Conservation (phyloP, 2,888 invertebrate genomes). For the Dusona sp. region DNA sequence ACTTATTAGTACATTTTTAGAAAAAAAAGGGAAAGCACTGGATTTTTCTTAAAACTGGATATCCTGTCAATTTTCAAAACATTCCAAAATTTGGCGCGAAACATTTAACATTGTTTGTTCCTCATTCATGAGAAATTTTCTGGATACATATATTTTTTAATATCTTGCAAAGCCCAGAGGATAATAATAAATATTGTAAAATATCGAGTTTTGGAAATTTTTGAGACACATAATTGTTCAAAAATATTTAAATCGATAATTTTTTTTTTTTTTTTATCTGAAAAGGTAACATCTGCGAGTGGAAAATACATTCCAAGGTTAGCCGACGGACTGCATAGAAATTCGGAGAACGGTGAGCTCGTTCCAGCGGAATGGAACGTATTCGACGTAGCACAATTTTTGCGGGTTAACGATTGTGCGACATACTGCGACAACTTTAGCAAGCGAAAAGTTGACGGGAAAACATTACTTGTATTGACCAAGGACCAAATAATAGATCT, state of each 20-base stretch:
- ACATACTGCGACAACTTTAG: constrained; percentile 87
- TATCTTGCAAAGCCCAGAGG: too few relatives aligned
- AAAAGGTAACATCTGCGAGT: constrained; percentile 85
- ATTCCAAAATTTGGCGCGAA: too few relatives aligned
- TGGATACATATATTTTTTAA: too few relatives aligned
- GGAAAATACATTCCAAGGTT: constrained; percentile 87
- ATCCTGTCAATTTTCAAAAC: too few relatives aligned
- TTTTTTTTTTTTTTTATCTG: constrained; percentile 13
- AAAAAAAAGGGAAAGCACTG: too few relatives aligned
- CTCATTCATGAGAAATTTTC: too few relatives aligned
- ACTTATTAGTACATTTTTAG: too few relatives aligned
- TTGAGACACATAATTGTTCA: not conserved
- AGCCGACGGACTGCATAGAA: constrained; percentile 85
- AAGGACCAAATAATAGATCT: constrained; percentile 96
- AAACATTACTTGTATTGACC: constrained; percentile 91
- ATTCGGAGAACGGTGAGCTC: constrained; percentile 86
- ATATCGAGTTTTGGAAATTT: too few relatives aligned
- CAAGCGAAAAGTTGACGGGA: constrained; percentile 91
- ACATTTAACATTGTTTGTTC: too few relatives aligned
- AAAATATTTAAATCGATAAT: not conserved
- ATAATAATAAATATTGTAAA: too few relatives aligned
- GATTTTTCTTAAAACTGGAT: too few relatives aligned
- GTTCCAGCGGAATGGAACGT: constrained; percentile 92
- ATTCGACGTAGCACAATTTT: constrained; percentile 94
- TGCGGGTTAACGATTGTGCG: constrained; percentile 93